Percentiles rank a stretch among this genome's conserved stretches.
These are phyloP conservation scores for Elephantulus edwardii DNA, from an alignment of 2,113 vertebrate species.

Conservation along the genomic window DNA sequence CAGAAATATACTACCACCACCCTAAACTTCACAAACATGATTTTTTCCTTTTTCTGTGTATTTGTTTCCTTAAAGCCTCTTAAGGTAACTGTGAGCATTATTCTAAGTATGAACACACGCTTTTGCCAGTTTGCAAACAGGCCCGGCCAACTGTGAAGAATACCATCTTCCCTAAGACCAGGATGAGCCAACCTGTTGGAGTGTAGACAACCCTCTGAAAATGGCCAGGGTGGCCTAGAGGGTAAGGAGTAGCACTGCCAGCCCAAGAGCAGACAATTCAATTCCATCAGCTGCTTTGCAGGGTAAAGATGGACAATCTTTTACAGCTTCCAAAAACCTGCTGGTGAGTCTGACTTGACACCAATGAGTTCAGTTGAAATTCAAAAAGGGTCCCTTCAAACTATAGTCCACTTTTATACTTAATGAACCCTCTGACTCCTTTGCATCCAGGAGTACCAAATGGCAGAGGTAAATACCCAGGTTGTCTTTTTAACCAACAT, in stretches of 20 bases:
- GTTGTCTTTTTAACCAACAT: conserved; percentile 27
- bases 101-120: neutral
- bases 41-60: neutral
- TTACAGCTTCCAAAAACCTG: too few species aligned
- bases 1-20: neutral
- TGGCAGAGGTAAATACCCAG: conserved; percentile 9
- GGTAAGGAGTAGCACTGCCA: too few species aligned
- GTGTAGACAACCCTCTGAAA: neutral
- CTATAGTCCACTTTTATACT: conserved; percentile 19
- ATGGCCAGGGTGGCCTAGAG: too few species aligned
- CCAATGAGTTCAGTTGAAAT: conserved; percentile 37
- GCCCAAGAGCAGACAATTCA: too few species aligned
- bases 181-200: rapidly evolving
- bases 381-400: conserved; percentile 13
- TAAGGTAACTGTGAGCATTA: neutral
- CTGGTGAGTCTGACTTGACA: too few species aligned
- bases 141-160: neutral
- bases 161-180: neutral
- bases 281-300: too few species aligned
- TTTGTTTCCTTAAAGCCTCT: neutral
- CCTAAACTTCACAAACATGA: neutral
- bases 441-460: neutral
- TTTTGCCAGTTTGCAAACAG: neutral
- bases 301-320: too few species aligned
- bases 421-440: neutral